Conservation (phyloP, 2,888 invertebrate species). For the Patella ulyssiponensis region DNA sequence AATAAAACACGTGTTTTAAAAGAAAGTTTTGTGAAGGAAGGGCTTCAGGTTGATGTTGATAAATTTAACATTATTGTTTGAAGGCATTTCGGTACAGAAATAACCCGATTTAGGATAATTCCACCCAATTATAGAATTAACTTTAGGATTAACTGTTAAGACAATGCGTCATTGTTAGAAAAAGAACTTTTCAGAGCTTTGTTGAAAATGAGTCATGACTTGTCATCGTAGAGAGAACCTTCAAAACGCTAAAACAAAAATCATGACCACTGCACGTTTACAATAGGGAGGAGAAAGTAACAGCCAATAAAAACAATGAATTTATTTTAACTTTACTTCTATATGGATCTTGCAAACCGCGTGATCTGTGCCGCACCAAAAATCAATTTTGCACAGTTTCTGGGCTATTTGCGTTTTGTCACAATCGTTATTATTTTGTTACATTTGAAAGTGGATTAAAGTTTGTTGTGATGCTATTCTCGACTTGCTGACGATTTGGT, state of each 20-base stretch:
- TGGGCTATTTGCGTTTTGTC: neutral
- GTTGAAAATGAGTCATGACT: slow-evolving; percentile 5
- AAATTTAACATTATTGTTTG: too few species aligned
- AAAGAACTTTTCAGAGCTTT: neutral
- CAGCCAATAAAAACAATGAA: slow-evolving; percentile 30
- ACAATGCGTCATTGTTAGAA: slow-evolving; percentile 1
- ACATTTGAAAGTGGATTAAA: neutral
- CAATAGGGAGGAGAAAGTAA: slow-evolving; percentile 36
- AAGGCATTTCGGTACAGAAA: too few species aligned
- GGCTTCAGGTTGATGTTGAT: too few species aligned
- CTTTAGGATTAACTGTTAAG: neutral
- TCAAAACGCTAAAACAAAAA: neutral
- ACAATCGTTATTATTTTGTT: neutral
- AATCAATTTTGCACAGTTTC: neutral
- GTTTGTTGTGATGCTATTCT: slow-evolving; percentile 11
- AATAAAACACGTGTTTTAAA: too few species aligned
- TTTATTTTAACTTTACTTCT: slow-evolving; percentile 22
- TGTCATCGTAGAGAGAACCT: neutral
- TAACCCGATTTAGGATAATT: too few species aligned
- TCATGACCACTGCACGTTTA: neutral
- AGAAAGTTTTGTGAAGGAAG: too few species aligned
- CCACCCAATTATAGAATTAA: too few species aligned
- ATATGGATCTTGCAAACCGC: too few species aligned
- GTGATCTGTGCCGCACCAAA: neutral
- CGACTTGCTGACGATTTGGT: slow-evolving; percentile 16